Base-by-base conservation (phyloP, 2,113 vertebrate species). In the Dipodomys merriami region DNA sequence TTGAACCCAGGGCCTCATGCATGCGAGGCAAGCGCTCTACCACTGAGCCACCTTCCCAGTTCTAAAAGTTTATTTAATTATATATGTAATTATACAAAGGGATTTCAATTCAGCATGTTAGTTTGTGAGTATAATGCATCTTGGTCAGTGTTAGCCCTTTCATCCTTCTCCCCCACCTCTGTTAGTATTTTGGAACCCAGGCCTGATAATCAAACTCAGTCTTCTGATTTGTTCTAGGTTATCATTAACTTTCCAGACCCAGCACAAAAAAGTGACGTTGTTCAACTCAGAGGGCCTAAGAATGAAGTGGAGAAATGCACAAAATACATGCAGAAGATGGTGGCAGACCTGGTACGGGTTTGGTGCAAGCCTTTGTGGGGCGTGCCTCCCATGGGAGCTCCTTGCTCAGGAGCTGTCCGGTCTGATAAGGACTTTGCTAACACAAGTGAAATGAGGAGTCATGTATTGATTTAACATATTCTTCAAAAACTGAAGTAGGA, bases 161-260 rank as follows among this genome's bases (percentile, higher is more conserved):
- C 53, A 57, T 57, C 53, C 12, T 57, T 57, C 53, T 57, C 15
- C 53, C 15, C 53, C 4, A 57, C 15, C 15, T 57, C 53, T 57
- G 12, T 33, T 0, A 29, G 7, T 13, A 4, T 64, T n/a, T 19
- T 49, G 19, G 25, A 22, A 19, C 27, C 19, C 1, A 16, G 6
- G 13, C 8, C 12, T 49, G 12, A 1, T 73, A 10, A 53, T 9
- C 1, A 2, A 15, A 44, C 44, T 79, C 12, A 5, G 13, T n/a
- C 25, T 82, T 49, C 35, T 85, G 0, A 0, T 91, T 93, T 96
- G 79, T 89, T 97, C 23, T 95, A 99, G 99, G 99, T 99, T 94
- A 99, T 99, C 95, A 99, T 99, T 97, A 99, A 99, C 95, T 99
- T 99, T 97, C 99, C 99, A 77, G 99, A 99, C 97, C 99, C 99